A percentile compares a stretch with the other conserved stretches of the same genome.
Evolutionary conservation across 1,140 invertebrate genomes (phyloP).

Genomic region (Ectropis grisescens): DNA sequence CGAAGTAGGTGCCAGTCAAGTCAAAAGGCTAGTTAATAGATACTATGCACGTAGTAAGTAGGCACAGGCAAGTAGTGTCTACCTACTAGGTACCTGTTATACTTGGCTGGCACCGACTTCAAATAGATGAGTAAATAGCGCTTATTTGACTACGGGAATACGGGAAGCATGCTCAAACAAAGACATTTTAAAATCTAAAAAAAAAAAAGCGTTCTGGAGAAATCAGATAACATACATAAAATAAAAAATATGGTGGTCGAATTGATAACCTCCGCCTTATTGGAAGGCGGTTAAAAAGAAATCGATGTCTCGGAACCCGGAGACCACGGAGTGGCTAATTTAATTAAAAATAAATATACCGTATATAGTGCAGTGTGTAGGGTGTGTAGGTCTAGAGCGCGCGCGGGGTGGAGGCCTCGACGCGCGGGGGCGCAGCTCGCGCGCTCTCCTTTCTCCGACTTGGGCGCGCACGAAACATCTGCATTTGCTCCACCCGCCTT

Average conservation of each 20-base stretch:
- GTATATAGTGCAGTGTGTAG: conserved; percentile 45
- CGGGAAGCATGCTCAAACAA: not conserved
- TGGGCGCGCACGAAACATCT: conserved; percentile 50
- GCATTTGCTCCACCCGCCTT: conserved; percentile 33
- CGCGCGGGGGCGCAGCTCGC: conserved; percentile 47
- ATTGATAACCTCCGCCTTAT: too few species aligned
- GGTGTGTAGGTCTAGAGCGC: conserved; percentile 36
- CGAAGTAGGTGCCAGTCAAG: not conserved
- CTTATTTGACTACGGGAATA: not conserved
- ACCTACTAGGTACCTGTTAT: too few species aligned
- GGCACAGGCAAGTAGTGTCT: too few species aligned
- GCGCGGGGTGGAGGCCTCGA: conserved; percentile 44
- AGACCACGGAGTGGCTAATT: not conserved
- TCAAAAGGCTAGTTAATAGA: too few species aligned
- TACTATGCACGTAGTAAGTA: too few species aligned
- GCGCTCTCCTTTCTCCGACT: conserved; percentile 44
- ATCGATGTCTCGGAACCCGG: not conserved
- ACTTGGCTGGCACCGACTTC: too few species aligned
- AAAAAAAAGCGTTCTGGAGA: too few species aligned
- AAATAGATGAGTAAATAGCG: too few species aligned
- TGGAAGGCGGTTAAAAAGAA: too few species aligned
- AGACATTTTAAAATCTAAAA: not conserved
- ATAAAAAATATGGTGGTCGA: too few species aligned
- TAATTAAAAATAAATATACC: conserved; percentile 17
- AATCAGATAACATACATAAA: too few species aligned